Conservation (phyloP, 2,888 invertebrate species). For the Nomada ruficornis region DNA sequence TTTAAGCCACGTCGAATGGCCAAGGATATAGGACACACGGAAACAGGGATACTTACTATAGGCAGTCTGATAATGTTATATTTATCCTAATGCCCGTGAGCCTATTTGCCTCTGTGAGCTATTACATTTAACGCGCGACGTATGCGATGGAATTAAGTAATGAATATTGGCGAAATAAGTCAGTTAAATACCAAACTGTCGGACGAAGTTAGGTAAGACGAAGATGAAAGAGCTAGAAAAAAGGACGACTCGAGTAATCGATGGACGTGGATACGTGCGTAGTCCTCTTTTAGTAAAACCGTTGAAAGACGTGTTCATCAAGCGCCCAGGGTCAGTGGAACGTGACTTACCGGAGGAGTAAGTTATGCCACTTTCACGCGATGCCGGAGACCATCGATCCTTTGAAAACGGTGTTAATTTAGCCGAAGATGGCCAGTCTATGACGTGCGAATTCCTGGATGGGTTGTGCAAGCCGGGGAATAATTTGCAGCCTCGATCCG, state of each 20-base stretch:
- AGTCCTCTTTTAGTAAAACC: slow-evolving; percentile 61
- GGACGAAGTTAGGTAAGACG: too few species aligned
- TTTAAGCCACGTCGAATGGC: not conserved
- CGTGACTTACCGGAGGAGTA: slow-evolving; percentile 52
- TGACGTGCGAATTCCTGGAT: slow-evolving; percentile 46
- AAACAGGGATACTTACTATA: slow-evolving; percentile 25
- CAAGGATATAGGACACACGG: slow-evolving; percentile 3
- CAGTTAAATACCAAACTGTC: not conserved
- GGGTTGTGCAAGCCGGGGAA: slow-evolving; percentile 31
- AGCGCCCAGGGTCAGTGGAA: slow-evolving; percentile 65
- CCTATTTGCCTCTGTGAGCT: not conserved
- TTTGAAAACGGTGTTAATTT: slow-evolving; percentile 56
- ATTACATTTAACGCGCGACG: not conserved
- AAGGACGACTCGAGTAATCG: slow-evolving; percentile 52
- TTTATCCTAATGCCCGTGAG: not conserved
- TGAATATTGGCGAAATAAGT: too few species aligned
- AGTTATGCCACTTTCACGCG: slow-evolving; percentile 69
- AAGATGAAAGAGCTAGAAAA: not conserved
- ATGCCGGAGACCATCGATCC: slow-evolving; percentile 55
- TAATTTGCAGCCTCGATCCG: slow-evolving; percentile 52
- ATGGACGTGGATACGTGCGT: slow-evolving; percentile 36
- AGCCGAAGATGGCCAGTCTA: slow-evolving; percentile 54
- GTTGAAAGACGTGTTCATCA: slow-evolving; percentile 65
- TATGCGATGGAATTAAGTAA: too few species aligned
- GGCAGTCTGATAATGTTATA: not conserved